These are phyloP conservation scores for Eunapius fragilis DNA, from an alignment of 37 sponge, comb jelly and placozoan species.

Conservation along the genomic window DNA sequence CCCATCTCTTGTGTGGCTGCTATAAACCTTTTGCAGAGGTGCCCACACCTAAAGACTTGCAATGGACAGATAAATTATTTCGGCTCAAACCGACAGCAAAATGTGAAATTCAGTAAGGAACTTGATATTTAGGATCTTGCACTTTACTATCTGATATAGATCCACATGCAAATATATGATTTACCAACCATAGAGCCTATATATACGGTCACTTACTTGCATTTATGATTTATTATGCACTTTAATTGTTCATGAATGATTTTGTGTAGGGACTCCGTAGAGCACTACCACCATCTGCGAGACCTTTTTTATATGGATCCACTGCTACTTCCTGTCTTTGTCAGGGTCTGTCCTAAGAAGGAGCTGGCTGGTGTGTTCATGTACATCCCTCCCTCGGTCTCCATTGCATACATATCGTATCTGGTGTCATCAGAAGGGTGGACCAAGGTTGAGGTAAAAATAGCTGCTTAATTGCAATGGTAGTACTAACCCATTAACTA, in stretches of 20 bases:
- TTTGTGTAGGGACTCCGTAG: not conserved
- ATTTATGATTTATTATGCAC: too few relatives aligned
- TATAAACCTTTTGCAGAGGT: too few relatives aligned
- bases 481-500: too few relatives aligned
- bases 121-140: too few relatives aligned
- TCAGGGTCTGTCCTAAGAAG: not conserved
- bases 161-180: not conserved
- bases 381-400: not conserved
- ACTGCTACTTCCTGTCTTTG: slow-evolving; percentile 6
- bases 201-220: not conserved
- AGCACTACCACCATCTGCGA: not conserved
- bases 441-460: too few relatives aligned
- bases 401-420: not conserved
- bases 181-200: not conserved
- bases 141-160: slow-evolving; percentile 12
- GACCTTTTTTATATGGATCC: slow-evolving; percentile 10
- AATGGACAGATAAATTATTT: too few relatives aligned
- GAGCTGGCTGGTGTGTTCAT: not conserved
- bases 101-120: too few relatives aligned
- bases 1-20: too few relatives aligned
- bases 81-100: too few relatives aligned
- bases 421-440: not conserved
- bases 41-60: too few relatives aligned
- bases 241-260: too few relatives aligned
- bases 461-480: too few relatives aligned